Base-by-base conservation (phyloP, 2,113 vertebrate genomes). In the Actinemys pallida region DNA sequence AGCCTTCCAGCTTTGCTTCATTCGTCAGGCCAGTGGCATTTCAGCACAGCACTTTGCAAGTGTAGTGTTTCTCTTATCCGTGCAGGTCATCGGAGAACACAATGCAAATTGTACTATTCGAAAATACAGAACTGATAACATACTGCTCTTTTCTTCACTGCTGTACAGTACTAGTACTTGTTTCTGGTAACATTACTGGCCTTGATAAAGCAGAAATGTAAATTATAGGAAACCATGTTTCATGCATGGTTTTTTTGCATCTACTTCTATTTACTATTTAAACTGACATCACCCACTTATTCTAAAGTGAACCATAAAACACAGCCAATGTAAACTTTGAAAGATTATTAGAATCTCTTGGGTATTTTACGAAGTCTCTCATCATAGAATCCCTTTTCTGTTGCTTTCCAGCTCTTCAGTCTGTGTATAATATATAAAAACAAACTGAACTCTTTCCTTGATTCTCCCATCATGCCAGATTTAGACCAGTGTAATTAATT, bases 61-160 rank as follows among this genome's bases (percentile, higher is more conserved):
- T 84, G 13, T 72, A 87, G 50, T 0, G 1, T 96, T 93, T 95
- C 92, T n/a, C 39, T 90, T 93, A 95, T 87, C 95, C 25, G 0
- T 35, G 45, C 81, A 86, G 91, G 94, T 90, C 92, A 93, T 95
- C 94, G 22, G 84, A 39, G 88, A 95, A 93, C 95, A 91, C 79
- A 45, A 49, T 20, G 84, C 87, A 65, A 91, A 93, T 76, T 49
- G 86, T 72, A 81, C 80, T 62, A 57, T 89, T 57, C 53, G 69
- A 83, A 91, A 82, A 78, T 82, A 93, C 12, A 3, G 56, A 86
- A 80, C 91, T 92, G 96, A 75, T 94, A 96, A 93, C 0, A 0
- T 29, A 3, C 59, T 81, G 4, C 56, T 88, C 12, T 81, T 81
- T 50, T 31, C 86, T 82, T 81, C 84, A 35, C n/a, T 81, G 75